Evolutionary conservation across 2,797 vertebrate genomes (phyloP), one percentile per base, ranked within the genome.

Genomic region (Atherinosoma microstoma): DNA sequence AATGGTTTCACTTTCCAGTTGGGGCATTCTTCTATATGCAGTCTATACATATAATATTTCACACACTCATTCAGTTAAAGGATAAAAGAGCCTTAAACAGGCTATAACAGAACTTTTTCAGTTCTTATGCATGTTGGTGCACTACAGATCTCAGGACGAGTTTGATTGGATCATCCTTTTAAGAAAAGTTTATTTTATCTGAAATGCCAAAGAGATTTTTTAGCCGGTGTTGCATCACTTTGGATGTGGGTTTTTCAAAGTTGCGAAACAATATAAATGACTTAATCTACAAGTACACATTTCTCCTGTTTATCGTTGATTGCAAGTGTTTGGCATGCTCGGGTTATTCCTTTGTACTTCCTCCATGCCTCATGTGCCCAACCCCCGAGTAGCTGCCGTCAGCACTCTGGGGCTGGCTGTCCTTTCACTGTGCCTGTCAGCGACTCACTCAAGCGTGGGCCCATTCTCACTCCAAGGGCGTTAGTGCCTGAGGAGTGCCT

Each of bases 361-460:
- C 64, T 79, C 64, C 13, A 0, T 24, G 75, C 79, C 85, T 84
- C 79, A 73, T 78, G 86, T 84, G 89, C 86, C 78, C 78, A 73
- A 67, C 78, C 63, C 18, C 80, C 67, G 72, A 91, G 89, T 85
- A 74, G 80, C 82, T 54, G 32, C 73, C 70, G 60, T 90, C 83
- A 78, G 84, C 11, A 49, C 85, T 79, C 69, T 70, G 84, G 84
- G 83, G 81, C 87, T 76, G 79, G 74, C 85, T 82, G 85, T 90
- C 89, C 78, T 88, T 71, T 87, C 76, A 56, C 76, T 29, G 42
- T 7, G 66, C 79, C 80, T 65, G 84, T 93, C 91, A 92, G 79
- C 22, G 58, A 81, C 34, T 83, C 85, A 69, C 69, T 92, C 82
- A 84, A 86, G 83, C 89, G 75, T 88, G 75, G 71, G 64, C 64